These are phyloP conservation scores for Malthinus seriepunctatus DNA, from an alignment of 2,888 invertebrate genomes.

Conservation along the genomic window DNA sequence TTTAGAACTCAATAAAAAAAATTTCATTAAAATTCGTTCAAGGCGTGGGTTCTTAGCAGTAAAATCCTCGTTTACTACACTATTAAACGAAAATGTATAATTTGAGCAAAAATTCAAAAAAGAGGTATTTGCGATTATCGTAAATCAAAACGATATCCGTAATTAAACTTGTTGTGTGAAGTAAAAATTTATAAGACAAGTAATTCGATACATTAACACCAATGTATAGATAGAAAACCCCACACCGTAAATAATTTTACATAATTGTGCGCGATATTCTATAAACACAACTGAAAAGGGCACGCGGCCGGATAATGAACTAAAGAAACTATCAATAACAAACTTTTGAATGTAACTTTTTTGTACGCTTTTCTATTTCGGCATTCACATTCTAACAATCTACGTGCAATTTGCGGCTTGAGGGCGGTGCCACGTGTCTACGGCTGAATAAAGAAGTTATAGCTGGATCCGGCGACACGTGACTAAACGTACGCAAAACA, in stretches of 20 bases:
- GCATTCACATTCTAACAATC: constrained; percentile 44
- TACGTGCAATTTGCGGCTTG: constrained; percentile 54
- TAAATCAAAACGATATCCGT: too few species aligned
- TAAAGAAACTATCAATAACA: constrained; percentile 56
- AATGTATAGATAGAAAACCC: constrained; percentile 26
- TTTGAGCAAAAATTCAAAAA: too few species aligned
- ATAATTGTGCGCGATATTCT: constrained; percentile 48
- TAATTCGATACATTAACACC: constrained; percentile 17
- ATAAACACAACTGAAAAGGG: constrained; percentile 51
- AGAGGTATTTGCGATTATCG: too few species aligned
- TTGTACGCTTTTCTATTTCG: neutral
- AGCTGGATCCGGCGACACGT: constrained; percentile 49
- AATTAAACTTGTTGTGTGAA: constrained; percentile 9
- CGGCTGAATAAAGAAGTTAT: constrained; percentile 53
- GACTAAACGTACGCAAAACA: constrained; percentile 41
- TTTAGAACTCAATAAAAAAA: too few species aligned
- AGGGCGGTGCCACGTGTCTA: constrained; percentile 55
- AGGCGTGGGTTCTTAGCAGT: too few species aligned
- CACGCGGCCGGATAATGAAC: constrained; percentile 57
- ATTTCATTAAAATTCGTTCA: too few species aligned
- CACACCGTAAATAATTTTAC: constrained; percentile 52
- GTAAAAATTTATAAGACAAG: constrained; percentile 8
- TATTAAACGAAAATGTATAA: too few species aligned
- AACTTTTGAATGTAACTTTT: constrained; percentile 44
- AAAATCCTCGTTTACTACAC: too few species aligned